A percentile compares a stretch with the other conserved stretches of the same genome.
Conservation (phyloP, 2,888 invertebrate species). For the Dryomyza anilis region DNA sequence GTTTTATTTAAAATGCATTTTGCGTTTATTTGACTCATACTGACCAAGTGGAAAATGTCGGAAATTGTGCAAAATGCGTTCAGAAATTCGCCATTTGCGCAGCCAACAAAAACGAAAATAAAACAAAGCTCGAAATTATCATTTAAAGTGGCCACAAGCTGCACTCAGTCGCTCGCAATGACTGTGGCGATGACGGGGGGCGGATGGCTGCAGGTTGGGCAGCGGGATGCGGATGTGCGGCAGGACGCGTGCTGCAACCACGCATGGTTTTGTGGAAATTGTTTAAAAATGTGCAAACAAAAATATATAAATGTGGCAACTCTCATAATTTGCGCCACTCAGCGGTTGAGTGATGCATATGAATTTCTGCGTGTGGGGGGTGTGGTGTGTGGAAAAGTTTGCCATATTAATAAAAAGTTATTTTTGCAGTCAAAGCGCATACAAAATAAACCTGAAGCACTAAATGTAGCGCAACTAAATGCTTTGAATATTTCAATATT, state of each 20-base stretch:
- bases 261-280: not conserved
- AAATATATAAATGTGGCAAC: not conserved
- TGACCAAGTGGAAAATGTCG: constrained; percentile 20
- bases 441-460: too few relatives aligned
- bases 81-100: not conserved
- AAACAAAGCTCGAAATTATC: not conserved
- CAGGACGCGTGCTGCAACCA: not conserved
- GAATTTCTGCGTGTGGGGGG: too few relatives aligned
- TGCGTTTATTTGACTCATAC: not conserved
- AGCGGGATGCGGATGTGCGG: not conserved
- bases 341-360: not conserved
- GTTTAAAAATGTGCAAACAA: not conserved
- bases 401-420: too few relatives aligned
- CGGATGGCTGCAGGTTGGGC: constrained; percentile 25
- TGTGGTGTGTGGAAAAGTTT: too few relatives aligned
- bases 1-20: not conserved
- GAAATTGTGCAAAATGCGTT: constrained; percentile 17
- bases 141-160: constrained; percentile 10
- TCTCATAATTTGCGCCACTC: not conserved
- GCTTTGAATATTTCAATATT: too few relatives aligned
- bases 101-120: not conserved
- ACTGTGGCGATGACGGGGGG: not conserved
- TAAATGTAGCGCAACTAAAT: constrained; percentile 13
- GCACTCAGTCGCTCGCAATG: not conserved
- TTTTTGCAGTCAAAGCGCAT: too few relatives aligned